Conservation (phyloP, 2,113 vertebrate genomes). For the Martes martes region DNA sequence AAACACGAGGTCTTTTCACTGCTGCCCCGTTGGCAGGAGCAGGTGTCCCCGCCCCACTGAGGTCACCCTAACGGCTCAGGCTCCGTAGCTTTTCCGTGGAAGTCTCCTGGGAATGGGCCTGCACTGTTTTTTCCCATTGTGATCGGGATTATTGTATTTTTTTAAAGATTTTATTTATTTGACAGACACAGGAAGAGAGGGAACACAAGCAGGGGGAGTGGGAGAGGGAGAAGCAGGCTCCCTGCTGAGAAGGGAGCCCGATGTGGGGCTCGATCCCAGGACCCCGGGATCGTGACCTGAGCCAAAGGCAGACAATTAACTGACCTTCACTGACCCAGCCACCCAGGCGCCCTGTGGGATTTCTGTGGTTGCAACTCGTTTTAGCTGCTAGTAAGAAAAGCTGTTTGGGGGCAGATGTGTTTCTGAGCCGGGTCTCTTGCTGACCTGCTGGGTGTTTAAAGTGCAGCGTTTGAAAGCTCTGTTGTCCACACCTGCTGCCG, state of each 20-base stretch:
- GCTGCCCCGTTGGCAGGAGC: background rate
- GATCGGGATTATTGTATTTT: background rate
- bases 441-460: background rate
- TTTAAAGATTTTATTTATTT: too few species aligned
- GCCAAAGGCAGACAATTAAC: too few species aligned
- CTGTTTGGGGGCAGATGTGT: background rate
- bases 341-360: background rate
- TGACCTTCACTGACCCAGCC: too few species aligned
- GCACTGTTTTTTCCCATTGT: fast-evolving
- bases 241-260: too few species aligned
- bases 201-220: too few species aligned
- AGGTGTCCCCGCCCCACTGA: fast-evolving
- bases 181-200: too few species aligned
- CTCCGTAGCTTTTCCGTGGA: fast-evolving
- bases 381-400: background rate
- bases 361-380: background rate
- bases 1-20: background rate
- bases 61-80: background rate
- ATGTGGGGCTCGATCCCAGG: too few species aligned
- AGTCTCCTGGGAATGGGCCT: background rate
- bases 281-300: too few species aligned
- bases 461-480: background rate
- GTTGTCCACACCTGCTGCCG: background rate
- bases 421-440: background rate
- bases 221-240: too few species aligned